These are phyloP conservation scores for Himalopsyche kuldschensis DNA, from an alignment of 2,888 invertebrate genomes.

Conservation along the genomic window DNA sequence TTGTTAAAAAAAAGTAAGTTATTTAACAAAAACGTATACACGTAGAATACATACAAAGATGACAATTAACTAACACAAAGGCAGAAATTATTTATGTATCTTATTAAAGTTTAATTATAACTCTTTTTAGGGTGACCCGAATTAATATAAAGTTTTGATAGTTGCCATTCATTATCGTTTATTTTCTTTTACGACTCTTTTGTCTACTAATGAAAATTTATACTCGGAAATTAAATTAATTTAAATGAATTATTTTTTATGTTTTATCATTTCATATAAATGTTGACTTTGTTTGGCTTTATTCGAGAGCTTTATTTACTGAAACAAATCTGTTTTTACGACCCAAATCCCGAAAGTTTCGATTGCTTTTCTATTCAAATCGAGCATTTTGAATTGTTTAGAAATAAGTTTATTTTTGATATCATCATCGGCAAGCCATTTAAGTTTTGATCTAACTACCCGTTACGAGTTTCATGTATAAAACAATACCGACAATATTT, in stretches of 20 bases:
- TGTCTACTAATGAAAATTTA: neutral
- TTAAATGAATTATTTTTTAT: neutral
- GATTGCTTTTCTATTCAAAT: conserved; percentile 1
- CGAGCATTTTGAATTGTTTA: neutral
- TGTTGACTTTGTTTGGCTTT: neutral
- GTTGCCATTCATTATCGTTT: neutral
- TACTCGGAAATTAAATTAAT: neutral
- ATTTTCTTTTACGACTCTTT: neutral
- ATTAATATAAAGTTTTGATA: no score
- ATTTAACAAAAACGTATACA: no score
- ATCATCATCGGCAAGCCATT: neutral
- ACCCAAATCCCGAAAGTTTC: neutral
- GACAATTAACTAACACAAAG: no score
- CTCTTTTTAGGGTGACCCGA: no score
- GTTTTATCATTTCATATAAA: neutral
- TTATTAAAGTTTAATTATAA: no score
- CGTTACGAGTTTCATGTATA: neutral
- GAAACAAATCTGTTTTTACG: neutral
- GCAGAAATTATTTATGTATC: no score
- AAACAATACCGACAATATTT: no score
- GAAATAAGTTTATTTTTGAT: neutral
- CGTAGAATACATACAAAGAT: no score
- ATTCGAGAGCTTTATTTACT: neutral
- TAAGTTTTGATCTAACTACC: neutral
- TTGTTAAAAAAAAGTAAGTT: no score